Evolutionary conservation across 2,797 vertebrate species (phyloP), one percentile per base, ranked within the genome.

Genomic region (Gallinago solitaria): DNA sequence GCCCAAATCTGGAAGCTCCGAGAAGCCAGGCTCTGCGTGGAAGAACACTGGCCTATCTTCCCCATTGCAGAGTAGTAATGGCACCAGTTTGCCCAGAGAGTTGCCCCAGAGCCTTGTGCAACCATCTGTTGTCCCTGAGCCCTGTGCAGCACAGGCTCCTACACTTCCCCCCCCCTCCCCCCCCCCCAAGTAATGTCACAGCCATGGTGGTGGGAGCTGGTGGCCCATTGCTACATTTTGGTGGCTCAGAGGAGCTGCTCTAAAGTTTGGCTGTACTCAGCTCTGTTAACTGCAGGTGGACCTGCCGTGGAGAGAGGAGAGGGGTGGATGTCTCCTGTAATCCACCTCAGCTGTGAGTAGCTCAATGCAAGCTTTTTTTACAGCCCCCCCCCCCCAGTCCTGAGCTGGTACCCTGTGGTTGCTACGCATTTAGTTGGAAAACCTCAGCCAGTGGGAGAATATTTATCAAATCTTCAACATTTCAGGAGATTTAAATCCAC

Each of bases 171-270:
- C 37, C 18, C 39, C n/a, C n/a, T n/a, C 39, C 15, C 13, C 39
- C 39, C 39, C 21, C 16, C 9, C 41, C 18, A 12, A 7, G 24
- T 21, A 39, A n/a, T 48, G 51, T 39, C 64, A 45, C 13, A 54
- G 28, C 17, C 0, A 0, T 23, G 19, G 19, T 3, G 1, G 2
- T 47, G 61, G 70, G 70, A 87, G 47, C 9, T 76, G 37, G 61
- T 56, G 39, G n/a, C 27, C 78, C 67, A 16, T 16, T 6, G 5
- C n/a, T 57, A 30, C 4, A 1, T 14, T 16, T 13, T 24, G 2
- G 37, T 8, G 33, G n/a, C 39, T 73, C 43, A 23, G 73, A 50
- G 59, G 51, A 60, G 76, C 33, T 76, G 76, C 64, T 56, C 50
- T 32, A 35, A 20, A n/a, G 18, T 11, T 6, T 6, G 39, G 27